A percentile compares a stretch with the other conserved stretches of the same genome.
phyloP scores from a whole-genome alignment of 1,140 invertebrate genomes.

The Steinernema khuongi region DNA sequence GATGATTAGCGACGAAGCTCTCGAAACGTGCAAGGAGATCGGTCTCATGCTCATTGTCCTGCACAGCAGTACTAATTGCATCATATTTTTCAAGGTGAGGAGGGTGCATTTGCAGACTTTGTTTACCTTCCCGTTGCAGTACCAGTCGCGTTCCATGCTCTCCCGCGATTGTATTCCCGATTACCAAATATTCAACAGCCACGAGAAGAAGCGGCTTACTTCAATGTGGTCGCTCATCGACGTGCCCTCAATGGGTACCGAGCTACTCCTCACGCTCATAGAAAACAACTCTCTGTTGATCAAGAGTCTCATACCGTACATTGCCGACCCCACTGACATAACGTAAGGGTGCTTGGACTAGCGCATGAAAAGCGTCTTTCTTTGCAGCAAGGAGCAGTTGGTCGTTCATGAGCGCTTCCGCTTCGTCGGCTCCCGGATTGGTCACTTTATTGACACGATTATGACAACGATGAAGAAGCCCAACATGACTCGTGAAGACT shows the following conservation, averaged over 20 bases:
- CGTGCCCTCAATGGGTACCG: neutral
- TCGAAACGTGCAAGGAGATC: constrained; percentile 8
- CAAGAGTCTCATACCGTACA: constrained; percentile 2
- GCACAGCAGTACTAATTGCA: constrained; percentile 5
- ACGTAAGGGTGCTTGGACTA: neutral
- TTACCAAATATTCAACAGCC: constrained; percentile 14
- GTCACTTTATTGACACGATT: neutral
- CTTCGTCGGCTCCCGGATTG: constrained; percentile 9
- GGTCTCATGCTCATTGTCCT: neutral
- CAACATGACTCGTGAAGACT: constrained; percentile 12
- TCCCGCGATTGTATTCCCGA: constrained; percentile 15
- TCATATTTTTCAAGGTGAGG: constrained; percentile 15
- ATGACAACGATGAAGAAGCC: constrained; percentile 12
- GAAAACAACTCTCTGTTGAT: neutral
- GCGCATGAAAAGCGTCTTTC: neutral
- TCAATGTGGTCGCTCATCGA: constrained; percentile 12
- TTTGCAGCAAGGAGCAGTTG: neutral
- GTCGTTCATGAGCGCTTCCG: neutral
- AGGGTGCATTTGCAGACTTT: too few relatives aligned
- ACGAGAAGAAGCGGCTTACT: constrained; percentile 6
- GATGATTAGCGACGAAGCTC: neutral
- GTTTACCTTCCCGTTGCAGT: neutral
- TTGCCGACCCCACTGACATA: constrained; percentile 2
- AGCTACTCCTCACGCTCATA: neutral
- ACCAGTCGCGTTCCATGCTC: neutral